These are phyloP conservation scores for Asarcornis scutulata DNA, from an alignment of 2,113 vertebrate genomes.

Conservation along the genomic window DNA sequence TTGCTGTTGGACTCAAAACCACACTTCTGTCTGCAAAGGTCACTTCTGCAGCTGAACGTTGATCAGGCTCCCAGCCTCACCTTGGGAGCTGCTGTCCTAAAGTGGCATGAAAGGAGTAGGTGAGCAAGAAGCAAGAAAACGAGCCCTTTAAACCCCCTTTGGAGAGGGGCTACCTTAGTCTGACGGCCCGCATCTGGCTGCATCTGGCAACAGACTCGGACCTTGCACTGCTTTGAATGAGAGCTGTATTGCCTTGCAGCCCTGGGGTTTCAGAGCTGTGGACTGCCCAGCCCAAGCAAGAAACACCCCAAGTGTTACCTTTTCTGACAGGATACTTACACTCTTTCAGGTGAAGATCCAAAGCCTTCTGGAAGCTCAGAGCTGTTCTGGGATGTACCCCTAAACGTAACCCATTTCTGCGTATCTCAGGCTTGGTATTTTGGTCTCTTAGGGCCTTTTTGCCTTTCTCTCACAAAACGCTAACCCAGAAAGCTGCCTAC, in stretches of 20 bases:
- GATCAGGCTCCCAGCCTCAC: background rate
- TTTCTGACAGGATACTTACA: background rate
- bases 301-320: background rate
- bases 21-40: background rate
- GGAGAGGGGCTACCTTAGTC: background rate
- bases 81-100: background rate
- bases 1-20: background rate
- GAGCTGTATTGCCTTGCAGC: background rate
- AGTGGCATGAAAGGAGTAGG: rapidly evolving
- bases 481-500: background rate
- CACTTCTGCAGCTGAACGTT: background rate
- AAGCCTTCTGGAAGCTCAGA: rapidly evolving
- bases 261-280: background rate
- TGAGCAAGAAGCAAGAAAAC: background rate
- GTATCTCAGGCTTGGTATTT: too few relatives aligned
- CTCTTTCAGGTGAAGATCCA: background rate
- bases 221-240: background rate
- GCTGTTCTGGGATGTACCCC: background rate
- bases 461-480: background rate
- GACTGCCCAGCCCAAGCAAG: background rate
- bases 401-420: background rate
- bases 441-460: background rate
- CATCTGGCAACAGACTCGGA: background rate
- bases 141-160: background rate
- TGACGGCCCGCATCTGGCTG: background rate